Percentiles rank a stretch among this genome's conserved stretches.
These are phyloP conservation scores for Tetrao urogallus DNA, from an alignment of 2,113 vertebrate genomes.

Conservation along the genomic window DNA sequence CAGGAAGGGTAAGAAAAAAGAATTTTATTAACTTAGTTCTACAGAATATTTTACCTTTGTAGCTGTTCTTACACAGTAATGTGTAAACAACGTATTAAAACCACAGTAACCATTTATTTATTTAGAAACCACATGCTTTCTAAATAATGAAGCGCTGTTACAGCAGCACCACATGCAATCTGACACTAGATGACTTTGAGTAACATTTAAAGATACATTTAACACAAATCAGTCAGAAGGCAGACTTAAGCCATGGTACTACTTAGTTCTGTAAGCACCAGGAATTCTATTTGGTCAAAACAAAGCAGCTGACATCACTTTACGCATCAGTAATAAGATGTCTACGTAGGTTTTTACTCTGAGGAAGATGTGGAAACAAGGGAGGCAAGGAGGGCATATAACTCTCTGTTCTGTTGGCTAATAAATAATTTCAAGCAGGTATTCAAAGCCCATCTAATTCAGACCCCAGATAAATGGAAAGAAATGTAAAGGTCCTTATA, in stretches of 20 bases:
- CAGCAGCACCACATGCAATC: neutral
- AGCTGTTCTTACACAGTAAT: neutral
- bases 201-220: neutral
- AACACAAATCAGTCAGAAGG: neutral
- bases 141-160: neutral
- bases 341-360: neutral
- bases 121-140: neutral
- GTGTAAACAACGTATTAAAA: neutral
- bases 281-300: neutral
- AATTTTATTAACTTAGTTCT: neutral
- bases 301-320: neutral
- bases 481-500: neutral
- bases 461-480: neutral
- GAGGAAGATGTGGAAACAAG: neutral
- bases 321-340: neutral
- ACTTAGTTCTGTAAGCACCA: neutral
- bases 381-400: neutral
- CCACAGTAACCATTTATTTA: neutral
- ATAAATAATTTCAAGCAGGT: neutral
- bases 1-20: neutral
- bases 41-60: neutral
- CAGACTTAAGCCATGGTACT: neutral
- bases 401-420: neutral
- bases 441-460: neutral
- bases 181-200: neutral